A percentile compares a stretch with the other conserved stretches of the same genome.
Evolutionary conservation across 1,140 invertebrate genomes (phyloP).

Genomic region (Zaprionus ghesquierei): DNA sequence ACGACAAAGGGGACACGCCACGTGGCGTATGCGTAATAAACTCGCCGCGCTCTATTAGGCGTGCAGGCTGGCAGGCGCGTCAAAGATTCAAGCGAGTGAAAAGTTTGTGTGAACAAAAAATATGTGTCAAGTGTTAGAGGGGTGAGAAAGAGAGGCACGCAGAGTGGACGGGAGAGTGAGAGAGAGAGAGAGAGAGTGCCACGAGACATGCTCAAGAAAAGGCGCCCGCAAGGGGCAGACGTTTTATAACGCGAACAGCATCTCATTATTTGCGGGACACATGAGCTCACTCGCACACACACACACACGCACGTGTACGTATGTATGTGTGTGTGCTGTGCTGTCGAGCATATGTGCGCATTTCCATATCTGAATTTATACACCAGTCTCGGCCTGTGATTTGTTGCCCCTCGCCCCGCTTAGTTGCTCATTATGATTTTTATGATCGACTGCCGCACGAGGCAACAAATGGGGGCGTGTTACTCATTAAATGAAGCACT

Average conservation of each 20-base stretch:
- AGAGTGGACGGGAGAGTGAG: background rate
- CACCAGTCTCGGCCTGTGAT: slow-evolving; percentile 22
- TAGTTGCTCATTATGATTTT: slow-evolving; percentile 39
- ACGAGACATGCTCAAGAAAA: background rate
- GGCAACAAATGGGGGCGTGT: slow-evolving; percentile 1
- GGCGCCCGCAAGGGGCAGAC: background rate
- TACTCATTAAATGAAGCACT: slow-evolving; percentile 32
- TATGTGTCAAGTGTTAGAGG: background rate
- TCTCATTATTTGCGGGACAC: slow-evolving; percentile 16
- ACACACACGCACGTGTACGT: background rate
- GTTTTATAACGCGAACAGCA: slow-evolving; percentile 22
- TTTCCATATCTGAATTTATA: slow-evolving; percentile 15
- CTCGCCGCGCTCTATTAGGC: background rate
- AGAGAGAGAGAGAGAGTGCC: background rate
- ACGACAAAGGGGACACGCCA: background rate
- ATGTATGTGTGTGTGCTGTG: too few species aligned
- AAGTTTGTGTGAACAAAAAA: background rate
- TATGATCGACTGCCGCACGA: slow-evolving; percentile 18
- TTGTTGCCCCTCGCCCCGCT: slow-evolving; percentile 30
- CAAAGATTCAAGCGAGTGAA: background rate
- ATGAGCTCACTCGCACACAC: background rate
- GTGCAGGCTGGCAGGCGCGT: background rate
- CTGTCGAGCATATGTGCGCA: slow-evolving; percentile 1
- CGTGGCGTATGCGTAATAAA: background rate
- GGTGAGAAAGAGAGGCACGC: background rate